phyloP scores from a whole-genome alignment of 2,888 invertebrate genomes.

The Hypena proboscidalis region DNA sequence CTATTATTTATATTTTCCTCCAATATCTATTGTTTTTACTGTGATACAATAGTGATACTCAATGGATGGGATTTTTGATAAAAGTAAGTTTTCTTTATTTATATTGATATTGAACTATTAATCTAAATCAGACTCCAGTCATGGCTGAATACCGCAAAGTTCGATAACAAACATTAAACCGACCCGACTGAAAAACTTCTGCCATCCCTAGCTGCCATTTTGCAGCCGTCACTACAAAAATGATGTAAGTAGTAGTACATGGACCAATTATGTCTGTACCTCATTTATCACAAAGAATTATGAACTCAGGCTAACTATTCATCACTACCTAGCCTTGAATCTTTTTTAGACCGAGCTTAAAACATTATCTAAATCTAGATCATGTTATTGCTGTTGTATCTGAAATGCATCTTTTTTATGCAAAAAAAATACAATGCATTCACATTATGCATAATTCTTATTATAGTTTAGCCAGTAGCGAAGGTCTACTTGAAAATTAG shows the following conservation, averaged over 20 bases:
- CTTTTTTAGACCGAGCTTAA: slow-evolving; percentile 17
- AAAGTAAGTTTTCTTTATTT: too few species aligned
- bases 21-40: too few species aligned
- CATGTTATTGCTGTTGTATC: slow-evolving; percentile 1
- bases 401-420: slow-evolving; percentile 19
- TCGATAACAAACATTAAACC: too few species aligned
- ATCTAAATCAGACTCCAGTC: too few species aligned
- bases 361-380: background rate
- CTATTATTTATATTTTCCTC: too few species aligned
- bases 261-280: slow-evolving; percentile 47
- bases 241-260: slow-evolving; percentile 47
- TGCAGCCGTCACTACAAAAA: slow-evolving; percentile 55
- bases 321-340: slow-evolving; percentile 30
- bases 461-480: slow-evolving; percentile 13
- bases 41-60: too few species aligned
- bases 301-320: slow-evolving; percentile 21
- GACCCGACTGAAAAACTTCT: too few species aligned
- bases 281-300: slow-evolving; percentile 44
- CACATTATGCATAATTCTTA: too few species aligned
- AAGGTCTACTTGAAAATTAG: slow-evolving; percentile 36
- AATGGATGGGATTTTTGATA: too few species aligned
- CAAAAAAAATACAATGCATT: slow-evolving; percentile 32
- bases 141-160: too few species aligned
- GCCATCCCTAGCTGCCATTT: too few species aligned
- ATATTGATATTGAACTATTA: too few species aligned